Conservation (phyloP, 2,113 vertebrate genomes). For the Perca flavescens region DNA sequence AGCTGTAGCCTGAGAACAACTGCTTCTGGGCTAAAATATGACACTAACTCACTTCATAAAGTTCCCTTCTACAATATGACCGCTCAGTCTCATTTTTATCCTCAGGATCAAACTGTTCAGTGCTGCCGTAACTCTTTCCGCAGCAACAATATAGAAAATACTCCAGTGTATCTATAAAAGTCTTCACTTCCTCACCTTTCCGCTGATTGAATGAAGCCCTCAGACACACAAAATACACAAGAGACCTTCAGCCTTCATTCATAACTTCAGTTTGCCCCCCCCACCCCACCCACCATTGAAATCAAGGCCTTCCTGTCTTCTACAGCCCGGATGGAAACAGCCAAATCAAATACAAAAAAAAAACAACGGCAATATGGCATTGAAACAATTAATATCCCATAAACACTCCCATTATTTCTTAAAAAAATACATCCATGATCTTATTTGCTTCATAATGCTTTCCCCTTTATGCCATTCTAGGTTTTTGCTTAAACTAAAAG, state of each 20-base stretch:
- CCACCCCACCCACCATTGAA: slow-evolving; percentile 20
- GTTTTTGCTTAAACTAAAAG: not conserved
- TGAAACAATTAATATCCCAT: not conserved
- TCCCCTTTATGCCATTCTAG: not conserved
- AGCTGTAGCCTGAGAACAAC: not conserved
- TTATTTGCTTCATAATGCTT: not conserved
- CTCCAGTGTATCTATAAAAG: slow-evolving; percentile 43
- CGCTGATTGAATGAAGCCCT: slow-evolving; percentile 59
- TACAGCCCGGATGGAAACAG: slow-evolving; percentile 11
- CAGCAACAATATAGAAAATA: slow-evolving; percentile 39
- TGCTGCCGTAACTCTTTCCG: not conserved
- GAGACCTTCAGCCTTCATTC: slow-evolving; percentile 56
- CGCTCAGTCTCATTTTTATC: not conserved
- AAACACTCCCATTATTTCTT: not conserved
- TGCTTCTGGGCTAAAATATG: not conserved
- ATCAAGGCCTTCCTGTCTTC: slow-evolving; percentile 51
- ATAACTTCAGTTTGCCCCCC: slow-evolving; percentile 36
- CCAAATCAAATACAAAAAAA: slow-evolving; percentile 4
- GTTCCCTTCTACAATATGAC: not conserved
- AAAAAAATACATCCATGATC: not conserved
- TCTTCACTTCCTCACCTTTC: slow-evolving; percentile 52
- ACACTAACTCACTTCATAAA: not conserved
- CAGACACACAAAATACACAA: slow-evolving; percentile 50
- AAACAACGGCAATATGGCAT: not conserved
- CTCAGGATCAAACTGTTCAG: slow-evolving; percentile 23